Evolutionary conservation across 2,797 vertebrate genomes (phyloP).

Genomic region (Phylloscopus collybita): DNA sequence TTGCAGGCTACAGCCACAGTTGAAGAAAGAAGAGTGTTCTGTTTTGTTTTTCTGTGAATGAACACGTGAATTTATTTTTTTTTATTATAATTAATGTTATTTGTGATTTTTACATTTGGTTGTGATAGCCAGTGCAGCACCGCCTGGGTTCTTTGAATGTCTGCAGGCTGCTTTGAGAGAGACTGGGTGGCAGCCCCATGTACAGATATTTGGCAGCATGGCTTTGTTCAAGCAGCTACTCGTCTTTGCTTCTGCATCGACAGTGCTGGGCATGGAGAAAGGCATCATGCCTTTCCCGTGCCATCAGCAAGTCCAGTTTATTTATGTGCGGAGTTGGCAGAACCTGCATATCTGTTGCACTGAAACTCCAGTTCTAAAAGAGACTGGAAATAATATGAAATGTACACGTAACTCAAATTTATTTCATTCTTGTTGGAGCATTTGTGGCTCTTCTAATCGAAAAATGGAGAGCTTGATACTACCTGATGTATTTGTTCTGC

Average conservation of each 20-base stretch:
- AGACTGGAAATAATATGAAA: background rate
- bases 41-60: slow-evolving; percentile 1
- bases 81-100: background rate
- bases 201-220: slow-evolving; percentile 20
- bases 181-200: background rate
- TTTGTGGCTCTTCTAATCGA: background rate
- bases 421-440: background rate
- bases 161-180: background rate
- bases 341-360: background rate
- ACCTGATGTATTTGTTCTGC: background rate
- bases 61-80: background rate
- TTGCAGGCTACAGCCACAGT: background rate
- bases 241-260: background rate
- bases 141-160: slow-evolving; percentile 18
- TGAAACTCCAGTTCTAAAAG: background rate
- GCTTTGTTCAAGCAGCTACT: slow-evolving; percentile 22
- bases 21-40: background rate
- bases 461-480: background rate
- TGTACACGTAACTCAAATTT: background rate
- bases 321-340: slow-evolving; percentile 21
- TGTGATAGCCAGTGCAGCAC: background rate
- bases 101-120: background rate
- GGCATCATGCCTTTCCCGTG: background rate
- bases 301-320: background rate
- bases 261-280: background rate